These are phyloP conservation scores for Hyles euphorbiae DNA, from an alignment of 1,140 invertebrate species.

Conservation along the genomic window DNA sequence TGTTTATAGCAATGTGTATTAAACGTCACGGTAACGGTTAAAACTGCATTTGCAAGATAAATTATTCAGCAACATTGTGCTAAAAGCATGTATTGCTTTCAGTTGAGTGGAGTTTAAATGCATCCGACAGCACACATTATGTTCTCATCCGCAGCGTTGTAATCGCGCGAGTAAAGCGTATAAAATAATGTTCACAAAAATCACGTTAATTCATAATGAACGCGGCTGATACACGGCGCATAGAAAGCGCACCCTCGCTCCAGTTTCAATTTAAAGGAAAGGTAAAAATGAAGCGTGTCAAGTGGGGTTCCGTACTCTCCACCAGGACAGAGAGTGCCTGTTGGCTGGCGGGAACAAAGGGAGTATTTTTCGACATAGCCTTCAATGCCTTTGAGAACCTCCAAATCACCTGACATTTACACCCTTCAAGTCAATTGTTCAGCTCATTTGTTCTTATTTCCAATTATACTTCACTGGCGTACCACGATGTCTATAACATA, in stretches of 20 bases:
- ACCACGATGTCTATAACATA: too few species aligned
- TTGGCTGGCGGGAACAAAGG: slow-evolving; percentile 60
- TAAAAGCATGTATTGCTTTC: neutral
- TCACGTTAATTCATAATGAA: slow-evolving; percentile 34
- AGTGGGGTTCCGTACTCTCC: slow-evolving; percentile 58
- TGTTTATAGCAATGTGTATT: neutral
- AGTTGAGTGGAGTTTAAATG: neutral
- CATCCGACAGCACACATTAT: neutral
- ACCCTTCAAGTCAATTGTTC: slow-evolving; percentile 24
- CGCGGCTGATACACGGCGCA: slow-evolving; percentile 30
- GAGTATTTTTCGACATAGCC: slow-evolving; percentile 38
- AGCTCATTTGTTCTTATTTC: slow-evolving; percentile 19
- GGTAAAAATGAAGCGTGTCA: slow-evolving; percentile 66
- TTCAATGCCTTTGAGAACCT: slow-evolving; percentile 38
- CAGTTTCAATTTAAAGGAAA: slow-evolving; percentile 54
- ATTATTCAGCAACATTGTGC: neutral
- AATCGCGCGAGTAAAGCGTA: too few species aligned
- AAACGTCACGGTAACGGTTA: neutral
- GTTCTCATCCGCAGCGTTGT: too few species aligned
- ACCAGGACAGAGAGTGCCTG: slow-evolving; percentile 36
- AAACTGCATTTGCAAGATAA: too few species aligned
- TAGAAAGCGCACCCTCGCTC: slow-evolving; percentile 36
- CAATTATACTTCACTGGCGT: too few species aligned
- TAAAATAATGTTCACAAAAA: slow-evolving; percentile 23
- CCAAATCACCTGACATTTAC: slow-evolving; percentile 39